Base-by-base conservation (phyloP, 2,888 invertebrate genomes). In the Phalera bucephala region DNA sequence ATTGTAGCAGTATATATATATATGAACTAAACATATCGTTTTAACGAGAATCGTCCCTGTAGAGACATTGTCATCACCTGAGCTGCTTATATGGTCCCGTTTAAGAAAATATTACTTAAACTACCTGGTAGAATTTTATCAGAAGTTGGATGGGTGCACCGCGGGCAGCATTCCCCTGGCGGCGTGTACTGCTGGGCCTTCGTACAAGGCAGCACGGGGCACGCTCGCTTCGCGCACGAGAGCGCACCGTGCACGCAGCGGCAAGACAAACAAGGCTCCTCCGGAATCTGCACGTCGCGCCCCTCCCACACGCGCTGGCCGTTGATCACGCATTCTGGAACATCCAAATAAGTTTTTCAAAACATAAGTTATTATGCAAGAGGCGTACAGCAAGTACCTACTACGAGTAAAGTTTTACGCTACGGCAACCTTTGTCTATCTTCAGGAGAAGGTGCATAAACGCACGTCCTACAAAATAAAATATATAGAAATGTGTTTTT, bases 201-300 rank as follows among this genome's bases (percentile, higher is more conserved):
- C 3, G 94, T 93, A 72, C 98, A 98, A 52, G 96, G 96, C 20
- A 98, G 90, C 4, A 97, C 96, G 0, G 97, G 96, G 63, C 98
- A 98, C 0, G 96, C 96, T 42, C 93, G 93, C 70, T 97, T 97
- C 25, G 93, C 91, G 72, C 97, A 97, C 9, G 93, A 93, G 55
- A 97, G 80, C 34, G 92, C 91, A 8, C 92, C 93, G 55, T 91
- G 91, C 53, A 92, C 91, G 75, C 97, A 97, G 26, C 94, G 93
- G 65, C 97, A 97, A 36, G 95, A 95, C 44, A 97, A 86, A 67
- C 97, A 97, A 1, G 96, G 96, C 81, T 97, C 97, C 70, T 96
- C 96, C 25, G 94, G 93, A 26, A 94, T 92, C 27, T 94, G 93
- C 26, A 96, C 96, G 45, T 95, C 95, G 36, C 95, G 92, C 12